Conservation (phyloP, 2,797 vertebrate genomes). For the Lagodon rhomboides region DNA sequence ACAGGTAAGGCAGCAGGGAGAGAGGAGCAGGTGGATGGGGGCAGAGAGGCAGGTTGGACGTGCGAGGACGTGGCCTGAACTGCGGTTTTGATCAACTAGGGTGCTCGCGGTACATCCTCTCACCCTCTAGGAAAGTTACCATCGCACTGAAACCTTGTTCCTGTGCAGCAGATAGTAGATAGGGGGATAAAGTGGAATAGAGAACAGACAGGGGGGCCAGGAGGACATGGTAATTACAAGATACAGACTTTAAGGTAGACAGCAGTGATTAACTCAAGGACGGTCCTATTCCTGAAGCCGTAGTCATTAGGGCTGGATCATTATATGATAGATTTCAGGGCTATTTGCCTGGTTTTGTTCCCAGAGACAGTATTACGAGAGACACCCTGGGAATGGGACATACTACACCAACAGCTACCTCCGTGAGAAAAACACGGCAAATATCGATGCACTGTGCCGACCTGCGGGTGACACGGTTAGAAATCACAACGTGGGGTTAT, state of each 20-base stretch:
- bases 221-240: slow-evolving; percentile 66
- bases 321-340: slow-evolving; percentile 96
- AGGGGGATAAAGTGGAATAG: slow-evolving; percentile 23
- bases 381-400: slow-evolving; percentile 93
- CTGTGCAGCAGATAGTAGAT: slow-evolving; percentile 3
- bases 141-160: slow-evolving; percentile 15
- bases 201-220: slow-evolving; percentile 29
- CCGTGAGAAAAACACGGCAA: slow-evolving; percentile 85
- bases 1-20: slow-evolving; percentile 67
- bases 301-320: slow-evolving; percentile 85
- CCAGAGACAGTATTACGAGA: slow-evolving; percentile 83
- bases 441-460: slow-evolving; percentile 64
- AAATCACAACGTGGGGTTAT: slow-evolving; percentile 9
- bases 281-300: slow-evolving; percentile 76
- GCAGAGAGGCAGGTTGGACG: not conserved
- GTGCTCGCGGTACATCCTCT: not conserved
- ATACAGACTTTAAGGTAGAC: slow-evolving; percentile 74
- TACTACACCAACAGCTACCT: slow-evolving; percentile 88
- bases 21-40: slow-evolving; percentile 20
- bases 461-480: slow-evolving; percentile 32
- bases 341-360: slow-evolving; percentile 87
- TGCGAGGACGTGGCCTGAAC: not conserved
- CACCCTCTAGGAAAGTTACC: not conserved
- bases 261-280: slow-evolving; percentile 71
- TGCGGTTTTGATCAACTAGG: slow-evolving; percentile 18